Percentiles rank a stretch among this genome's conserved stretches.
Conservation (phyloP, 2,113 vertebrate species). For the Clarias batrachus region DNA sequence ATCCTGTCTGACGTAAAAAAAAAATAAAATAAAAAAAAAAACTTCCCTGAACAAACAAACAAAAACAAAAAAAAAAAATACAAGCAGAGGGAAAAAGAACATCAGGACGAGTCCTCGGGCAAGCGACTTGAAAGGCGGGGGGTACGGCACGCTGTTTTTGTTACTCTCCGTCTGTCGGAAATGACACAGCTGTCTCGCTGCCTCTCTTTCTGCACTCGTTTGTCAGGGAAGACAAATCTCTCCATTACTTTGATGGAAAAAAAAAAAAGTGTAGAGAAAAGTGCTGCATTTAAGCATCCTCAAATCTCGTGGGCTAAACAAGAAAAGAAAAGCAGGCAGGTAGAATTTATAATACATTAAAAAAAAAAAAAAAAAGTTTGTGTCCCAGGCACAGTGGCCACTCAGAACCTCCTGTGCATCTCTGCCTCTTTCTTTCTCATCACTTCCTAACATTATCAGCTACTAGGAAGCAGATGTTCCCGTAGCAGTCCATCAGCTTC, state of each 20-base stretch:
- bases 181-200: constrained; percentile 7
- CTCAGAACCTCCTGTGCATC: not conserved
- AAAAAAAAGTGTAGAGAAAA: not conserved
- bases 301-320: not conserved
- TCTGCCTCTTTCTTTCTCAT: not conserved
- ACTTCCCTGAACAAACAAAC: constrained; percentile 30
- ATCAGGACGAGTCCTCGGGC: constrained; percentile 45
- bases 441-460: not conserved
- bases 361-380: not conserved
- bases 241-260: not conserved
- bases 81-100: constrained; percentile 25
- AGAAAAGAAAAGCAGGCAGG: not conserved
- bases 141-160: constrained; percentile 24
- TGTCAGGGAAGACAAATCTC: constrained; percentile 20
- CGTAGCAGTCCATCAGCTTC: constrained; percentile 9
- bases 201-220: constrained; percentile 23
- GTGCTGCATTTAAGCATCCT: not conserved
- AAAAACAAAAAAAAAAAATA: constrained; percentile 13
- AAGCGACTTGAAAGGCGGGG: constrained; percentile 36
- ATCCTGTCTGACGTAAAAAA: constrained; percentile 3
- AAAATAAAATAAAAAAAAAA: not conserved
- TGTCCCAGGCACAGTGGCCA: not conserved
- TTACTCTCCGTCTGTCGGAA: constrained; percentile 36
- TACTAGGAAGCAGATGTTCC: constrained; percentile 15
- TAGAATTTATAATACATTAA: not conserved